phyloP scores from a whole-genome alignment of 2,113 vertebrate genomes.

The Erythrocebus patas region DNA sequence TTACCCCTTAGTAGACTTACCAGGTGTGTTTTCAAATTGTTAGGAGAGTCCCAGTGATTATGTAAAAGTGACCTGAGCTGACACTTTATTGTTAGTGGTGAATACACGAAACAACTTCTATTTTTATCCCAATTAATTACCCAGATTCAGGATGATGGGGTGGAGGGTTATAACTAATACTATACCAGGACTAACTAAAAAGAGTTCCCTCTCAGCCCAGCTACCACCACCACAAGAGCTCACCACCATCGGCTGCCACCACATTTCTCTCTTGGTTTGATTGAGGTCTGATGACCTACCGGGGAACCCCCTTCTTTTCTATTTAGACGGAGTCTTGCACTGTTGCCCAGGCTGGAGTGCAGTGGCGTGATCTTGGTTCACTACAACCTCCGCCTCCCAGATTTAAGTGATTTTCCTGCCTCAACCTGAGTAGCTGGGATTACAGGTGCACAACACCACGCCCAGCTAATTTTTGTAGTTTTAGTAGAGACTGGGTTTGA shows the following conservation, averaged over 20 bases:
- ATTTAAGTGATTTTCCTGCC: no score
- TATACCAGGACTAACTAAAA: neutral
- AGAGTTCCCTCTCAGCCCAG: neutral
- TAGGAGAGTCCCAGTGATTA: neutral
- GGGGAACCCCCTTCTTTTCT: neutral
- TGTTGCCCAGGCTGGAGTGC: no score
- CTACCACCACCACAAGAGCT: no score
- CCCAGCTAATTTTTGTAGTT: no score
- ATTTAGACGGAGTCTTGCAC: no score
- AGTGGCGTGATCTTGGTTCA: no score
- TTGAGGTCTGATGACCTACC: neutral
- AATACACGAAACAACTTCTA: neutral
- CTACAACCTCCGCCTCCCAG: no score
- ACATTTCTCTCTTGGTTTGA: neutral
- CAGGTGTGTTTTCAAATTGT: neutral
- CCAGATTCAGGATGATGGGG: neutral
- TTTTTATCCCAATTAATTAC: neutral
- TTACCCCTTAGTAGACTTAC: neutral
- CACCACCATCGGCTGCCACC: no score
- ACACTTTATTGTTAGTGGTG: neutral
- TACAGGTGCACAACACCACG: no score
- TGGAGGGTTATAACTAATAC: neutral
- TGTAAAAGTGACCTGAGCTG: neutral
- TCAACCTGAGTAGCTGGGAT: no score
- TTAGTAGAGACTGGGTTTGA: no score